Base-by-base conservation (phyloP, 2,888 invertebrate genomes). In the Cremastobaeus sp. region DNA sequence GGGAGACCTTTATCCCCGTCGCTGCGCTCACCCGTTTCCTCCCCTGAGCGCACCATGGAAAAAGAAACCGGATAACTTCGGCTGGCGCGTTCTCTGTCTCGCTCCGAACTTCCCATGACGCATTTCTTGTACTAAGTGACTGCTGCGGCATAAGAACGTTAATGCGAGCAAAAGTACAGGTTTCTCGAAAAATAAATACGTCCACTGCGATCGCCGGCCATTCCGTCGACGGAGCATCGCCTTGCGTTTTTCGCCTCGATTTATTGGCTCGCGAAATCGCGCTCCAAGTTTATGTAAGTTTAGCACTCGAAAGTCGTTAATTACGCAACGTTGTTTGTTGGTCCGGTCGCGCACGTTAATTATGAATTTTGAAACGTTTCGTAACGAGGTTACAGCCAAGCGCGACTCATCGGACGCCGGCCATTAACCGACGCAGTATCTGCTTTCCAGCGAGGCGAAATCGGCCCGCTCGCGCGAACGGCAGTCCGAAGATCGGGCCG, bases 1-100 rank as follows among this genome's bases (percentile, higher is more conserved):
- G 77, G 70, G 74, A 76, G 70, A 74, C 76, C 74, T 72, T 77
- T 77, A 76, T 76, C 76, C 76, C 78, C 77, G 55, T 66, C 45
- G 21, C 69, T 54, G 12, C n/a, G 66, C 73, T 50, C 71, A 50
- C 57, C 69, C 69, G 60, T 70, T 77, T 59, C 65, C 66, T 76
- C 73, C 74, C 69, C 60, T 60, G 55, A 43, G 74, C 60, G 64
- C 74, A 72, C 77, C 76, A 76, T 78, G 79, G 73, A 80, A 65
- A 80, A 76, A 79, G 80, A 78, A 80, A 82, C 79, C 82, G 82
- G 82, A 82, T 82, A 81, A 82, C 79, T 81, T 77, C 75, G 77
- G 76, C 73, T 70, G 76, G 48, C 76, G 74, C 68, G 74, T 74
- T 43, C 35, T 55, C 59, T 25, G 11, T 68, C 52, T 69, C 65